These are phyloP conservation scores for Trichogramma dendrolimi DNA, from an alignment of 2,888 invertebrate species.

Conservation along the genomic window DNA sequence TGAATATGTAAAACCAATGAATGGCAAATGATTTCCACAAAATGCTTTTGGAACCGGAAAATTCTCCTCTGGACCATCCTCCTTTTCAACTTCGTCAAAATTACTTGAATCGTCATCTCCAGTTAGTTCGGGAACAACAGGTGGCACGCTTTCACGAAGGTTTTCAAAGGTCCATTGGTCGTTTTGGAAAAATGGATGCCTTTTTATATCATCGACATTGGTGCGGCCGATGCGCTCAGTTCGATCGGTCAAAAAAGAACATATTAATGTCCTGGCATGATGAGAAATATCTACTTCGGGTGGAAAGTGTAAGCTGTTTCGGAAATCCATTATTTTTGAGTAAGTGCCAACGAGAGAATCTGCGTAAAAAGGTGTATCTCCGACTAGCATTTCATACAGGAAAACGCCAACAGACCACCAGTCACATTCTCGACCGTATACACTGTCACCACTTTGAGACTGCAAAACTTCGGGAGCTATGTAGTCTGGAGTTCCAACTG, in stretches of 20 bases:
- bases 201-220: slow-evolving; percentile 91
- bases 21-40: slow-evolving; percentile 96
- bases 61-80: slow-evolving; percentile 86
- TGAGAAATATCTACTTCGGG: slow-evolving; percentile 89
- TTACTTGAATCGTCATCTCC: slow-evolving; percentile 98
- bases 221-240: slow-evolving; percentile 82
- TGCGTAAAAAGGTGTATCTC: slow-evolving; percentile 98
- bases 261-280: slow-evolving; percentile 82
- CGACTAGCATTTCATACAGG: slow-evolving; percentile 97
- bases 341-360: slow-evolving; percentile 98
- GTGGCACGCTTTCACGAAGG: slow-evolving; percentile 89
- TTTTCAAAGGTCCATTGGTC: slow-evolving; percentile 98
- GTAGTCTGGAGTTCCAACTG: slow-evolving; percentile 99
- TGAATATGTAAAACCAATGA: slow-evolving; percentile 97
- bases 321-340: slow-evolving; percentile 98
- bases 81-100: slow-evolving; percentile 96
- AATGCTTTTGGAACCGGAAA: slow-evolving; percentile 97
- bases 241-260: slow-evolving; percentile 90
- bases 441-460: slow-evolving; percentile 92
- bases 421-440: slow-evolving; percentile 96
- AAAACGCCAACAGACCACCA: slow-evolving; percentile 99
- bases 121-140: slow-evolving; percentile 91
- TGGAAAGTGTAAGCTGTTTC: slow-evolving; percentile 91
- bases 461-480: slow-evolving; percentile 98
- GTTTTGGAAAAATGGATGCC: slow-evolving; percentile 91